Percentiles rank a stretch among this genome's conserved stretches.
Conservation (phyloP, 2,797 vertebrate species). For the Propithecus perrieri region DNA sequence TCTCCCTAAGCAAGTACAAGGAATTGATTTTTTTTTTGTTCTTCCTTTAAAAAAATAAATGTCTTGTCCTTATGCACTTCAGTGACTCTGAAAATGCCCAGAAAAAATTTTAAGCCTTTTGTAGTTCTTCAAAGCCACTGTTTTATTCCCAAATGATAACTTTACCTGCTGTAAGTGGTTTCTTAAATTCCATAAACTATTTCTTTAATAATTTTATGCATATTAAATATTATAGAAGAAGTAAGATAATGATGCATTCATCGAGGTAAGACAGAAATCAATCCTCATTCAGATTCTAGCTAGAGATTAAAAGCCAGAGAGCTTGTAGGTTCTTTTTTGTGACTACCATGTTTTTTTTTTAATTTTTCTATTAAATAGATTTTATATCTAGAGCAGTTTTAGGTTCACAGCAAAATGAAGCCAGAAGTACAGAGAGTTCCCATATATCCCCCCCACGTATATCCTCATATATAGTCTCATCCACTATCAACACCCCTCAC, state of each 20-base stretch:
- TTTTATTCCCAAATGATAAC: background rate
- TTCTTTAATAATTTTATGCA: background rate
- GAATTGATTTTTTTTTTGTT: background rate
- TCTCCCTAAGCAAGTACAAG: background rate
- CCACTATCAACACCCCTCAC: rapidly evolving
- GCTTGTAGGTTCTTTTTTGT: background rate
- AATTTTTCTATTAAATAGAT: background rate
- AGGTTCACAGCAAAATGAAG: background rate
- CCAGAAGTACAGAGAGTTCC: background rate
- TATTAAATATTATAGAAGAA: background rate
- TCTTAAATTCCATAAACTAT: slow-evolving; percentile 31
- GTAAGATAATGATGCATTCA: background rate
- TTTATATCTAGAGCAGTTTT: background rate
- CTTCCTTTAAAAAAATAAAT: slow-evolving; percentile 48
- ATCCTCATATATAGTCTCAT: rapidly evolving
- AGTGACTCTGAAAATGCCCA: background rate
- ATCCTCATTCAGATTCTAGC: background rate
- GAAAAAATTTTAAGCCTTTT: background rate
- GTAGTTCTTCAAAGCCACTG: background rate
- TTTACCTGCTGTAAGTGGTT: background rate
- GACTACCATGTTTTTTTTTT: background rate
- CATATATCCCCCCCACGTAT: background rate
- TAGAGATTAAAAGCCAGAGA: background rate
- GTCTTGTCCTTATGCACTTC: background rate
- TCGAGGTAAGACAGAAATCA: background rate